These are phyloP conservation scores for Eonycteris spelaea DNA, from an alignment of 2,113 vertebrate species.

Conservation along the genomic window DNA sequence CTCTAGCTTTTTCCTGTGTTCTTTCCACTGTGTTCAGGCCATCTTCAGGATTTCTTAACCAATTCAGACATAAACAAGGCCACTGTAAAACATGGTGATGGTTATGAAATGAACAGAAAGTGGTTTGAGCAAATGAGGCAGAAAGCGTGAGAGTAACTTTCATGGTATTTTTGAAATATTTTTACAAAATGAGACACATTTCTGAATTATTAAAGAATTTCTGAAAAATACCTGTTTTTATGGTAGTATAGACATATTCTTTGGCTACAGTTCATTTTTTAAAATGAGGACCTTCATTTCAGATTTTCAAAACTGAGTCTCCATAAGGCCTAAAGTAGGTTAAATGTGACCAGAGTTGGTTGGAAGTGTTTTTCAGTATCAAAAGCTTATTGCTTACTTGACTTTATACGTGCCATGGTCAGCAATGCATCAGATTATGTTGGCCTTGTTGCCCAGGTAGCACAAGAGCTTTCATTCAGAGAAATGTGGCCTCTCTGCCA, in stretches of 20 bases:
- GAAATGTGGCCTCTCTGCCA: background rate
- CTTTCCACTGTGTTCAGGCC: background rate
- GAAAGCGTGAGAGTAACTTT: background rate
- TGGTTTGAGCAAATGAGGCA: background rate
- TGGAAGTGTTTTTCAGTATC: background rate
- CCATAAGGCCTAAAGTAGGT: background rate
- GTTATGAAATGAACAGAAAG: background rate
- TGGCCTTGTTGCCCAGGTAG: background rate
- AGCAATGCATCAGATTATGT: background rate
- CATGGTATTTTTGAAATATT: background rate
- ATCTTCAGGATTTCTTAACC: background rate
- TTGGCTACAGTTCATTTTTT: background rate
- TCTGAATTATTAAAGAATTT: slow-evolving; percentile 10
- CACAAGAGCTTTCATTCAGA: background rate
- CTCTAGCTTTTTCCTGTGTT: background rate
- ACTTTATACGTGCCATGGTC: background rate
- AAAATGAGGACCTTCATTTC: background rate
- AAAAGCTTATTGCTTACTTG: background rate
- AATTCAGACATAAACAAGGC: background rate
- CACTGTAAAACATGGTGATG: background rate
- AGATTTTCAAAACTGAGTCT: slow-evolving; percentile 14
- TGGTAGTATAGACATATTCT: background rate
- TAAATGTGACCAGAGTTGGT: background rate
- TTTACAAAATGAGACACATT: slow-evolving; percentile 5
- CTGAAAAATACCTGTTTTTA: background rate